Percentiles rank a stretch among this genome's conserved stretches.
phyloP scores from a whole-genome alignment of 1,140 invertebrate species.

The Zaprionus taronus region DNA sequence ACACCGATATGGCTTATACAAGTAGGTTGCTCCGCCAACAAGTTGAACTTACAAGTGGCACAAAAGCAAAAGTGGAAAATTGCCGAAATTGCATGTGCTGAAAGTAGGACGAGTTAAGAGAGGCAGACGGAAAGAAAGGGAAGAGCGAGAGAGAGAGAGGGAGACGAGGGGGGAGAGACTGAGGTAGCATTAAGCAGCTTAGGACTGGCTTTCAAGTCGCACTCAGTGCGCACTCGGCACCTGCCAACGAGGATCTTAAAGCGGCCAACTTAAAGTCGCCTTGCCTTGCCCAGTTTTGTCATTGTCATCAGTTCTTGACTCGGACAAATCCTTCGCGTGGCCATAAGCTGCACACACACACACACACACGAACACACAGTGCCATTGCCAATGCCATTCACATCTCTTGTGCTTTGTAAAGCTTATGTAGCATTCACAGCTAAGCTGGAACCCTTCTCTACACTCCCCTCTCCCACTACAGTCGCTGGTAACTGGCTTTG shows the following conservation, averaged over 20 bases:
- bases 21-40: slow-evolving; percentile 41
- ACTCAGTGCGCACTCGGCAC: slow-evolving; percentile 22
- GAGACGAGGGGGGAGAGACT: too few species aligned
- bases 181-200: not conserved
- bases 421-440: slow-evolving; percentile 69
- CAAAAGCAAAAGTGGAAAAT: slow-evolving; percentile 3
- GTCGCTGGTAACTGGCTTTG: slow-evolving; percentile 21
- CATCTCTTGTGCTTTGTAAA: slow-evolving; percentile 43
- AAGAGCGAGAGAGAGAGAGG: not conserved
- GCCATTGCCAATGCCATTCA: slow-evolving; percentile 4
- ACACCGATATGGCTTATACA: slow-evolving; percentile 28
- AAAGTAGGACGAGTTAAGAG: not conserved
- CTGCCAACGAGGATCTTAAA: slow-evolving; percentile 11
- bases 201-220: not conserved
- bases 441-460: slow-evolving; percentile 16
- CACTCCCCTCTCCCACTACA: not conserved
- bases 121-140: too few species aligned
- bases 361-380: not conserved
- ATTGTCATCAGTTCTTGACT: slow-evolving; percentile 43
- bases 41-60: slow-evolving; percentile 40
- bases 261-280: slow-evolving; percentile 14
- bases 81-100: slow-evolving; percentile 1
- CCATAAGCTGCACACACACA: slow-evolving; percentile 38
- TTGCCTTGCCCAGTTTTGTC: slow-evolving; percentile 17
- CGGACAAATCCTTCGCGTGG: slow-evolving; percentile 43